Evolutionary conservation across 2,113 vertebrate genomes (phyloP), one percentile per base, ranked within the genome.

Genomic region (Takifugu flavidus): DNA sequence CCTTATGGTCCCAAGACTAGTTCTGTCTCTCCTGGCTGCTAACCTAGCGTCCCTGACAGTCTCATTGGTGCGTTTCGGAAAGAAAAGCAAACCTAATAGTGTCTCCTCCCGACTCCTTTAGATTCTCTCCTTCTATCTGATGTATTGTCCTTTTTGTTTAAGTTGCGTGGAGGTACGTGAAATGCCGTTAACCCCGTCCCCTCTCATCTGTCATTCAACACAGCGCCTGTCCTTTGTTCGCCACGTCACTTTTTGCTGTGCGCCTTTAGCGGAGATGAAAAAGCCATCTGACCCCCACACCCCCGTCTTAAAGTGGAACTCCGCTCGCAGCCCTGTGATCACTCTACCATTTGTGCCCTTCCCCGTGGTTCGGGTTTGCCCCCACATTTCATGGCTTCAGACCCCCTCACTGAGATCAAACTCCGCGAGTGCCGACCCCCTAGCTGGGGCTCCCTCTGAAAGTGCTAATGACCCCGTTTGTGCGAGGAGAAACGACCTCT

Each of bases 261-360:
- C 47, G 65, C 76, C 70, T 75, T 80, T 67, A 66, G 65, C 67
- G 11, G 65, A 82, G 82, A 89, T 90, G 84, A 85, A 87, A 90
- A 89, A 86, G 87, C 87, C 82, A 87, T 81, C 87, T 90, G 89
- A 90, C 88, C 87, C 65, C 78, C 42, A 6, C 6, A 6, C 42
- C 13, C 42, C 87, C 62, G 77, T 85, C 82, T 75, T 59, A 75
- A 78, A 83, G 76, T 29, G 53, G 50, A 71, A 77, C 70, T 82
- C 76, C 52, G 61, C 79, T 78, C 64, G 64, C 70, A 63, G 65
- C 62, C 58, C 79, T 84, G 83, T 90, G 88, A 91, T 90, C 86
- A 52, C 62, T 91, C 85, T 86, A 87, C 88, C 89, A 87, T 90
- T 90, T 88, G 88, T 70, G 80, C 65, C 83, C 63, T 65, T 77